Evolutionary conservation across 2,797 vertebrate species (phyloP).

Genomic region (Cichlasoma orientale): DNA sequence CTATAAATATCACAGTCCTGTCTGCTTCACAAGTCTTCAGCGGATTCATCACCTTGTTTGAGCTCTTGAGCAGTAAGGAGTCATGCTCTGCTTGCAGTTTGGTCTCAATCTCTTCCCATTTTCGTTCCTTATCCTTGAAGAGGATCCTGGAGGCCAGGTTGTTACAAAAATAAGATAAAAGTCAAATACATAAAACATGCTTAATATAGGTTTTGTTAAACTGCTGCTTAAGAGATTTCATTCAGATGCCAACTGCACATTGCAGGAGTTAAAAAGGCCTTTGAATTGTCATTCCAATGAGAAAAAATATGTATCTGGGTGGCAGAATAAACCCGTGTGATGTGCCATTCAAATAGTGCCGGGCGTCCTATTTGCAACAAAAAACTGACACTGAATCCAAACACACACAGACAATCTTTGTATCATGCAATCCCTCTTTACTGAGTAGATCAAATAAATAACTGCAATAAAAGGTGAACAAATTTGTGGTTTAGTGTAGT

Average conservation of each 20-base stretch:
- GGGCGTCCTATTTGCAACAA: slow-evolving; percentile 30
- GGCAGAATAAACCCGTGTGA: slow-evolving; percentile 40
- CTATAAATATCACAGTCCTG: not conserved
- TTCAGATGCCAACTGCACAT: slow-evolving; percentile 16
- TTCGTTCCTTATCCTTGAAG: slow-evolving; percentile 96
- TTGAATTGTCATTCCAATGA: slow-evolving; percentile 33
- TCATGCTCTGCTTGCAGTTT: slow-evolving; percentile 92
- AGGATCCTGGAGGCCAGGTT: slow-evolving; percentile 85
- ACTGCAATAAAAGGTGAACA: not conserved
- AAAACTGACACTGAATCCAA: slow-evolving; percentile 1
- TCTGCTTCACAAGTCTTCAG: not conserved
- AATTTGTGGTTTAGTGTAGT: not conserved
- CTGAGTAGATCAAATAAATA: not conserved
- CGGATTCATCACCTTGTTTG: slow-evolving; percentile 87
- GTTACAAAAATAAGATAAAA: slow-evolving; percentile 51
- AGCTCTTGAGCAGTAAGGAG: slow-evolving; percentile 92
- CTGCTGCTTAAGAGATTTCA: slow-evolving; percentile 2
- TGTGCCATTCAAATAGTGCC: slow-evolving; percentile 47
- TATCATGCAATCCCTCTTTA: not conserved
- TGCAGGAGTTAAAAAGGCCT: not conserved
- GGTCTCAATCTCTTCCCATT: slow-evolving; percentile 95
- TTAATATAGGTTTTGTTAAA: slow-evolving; percentile 9
- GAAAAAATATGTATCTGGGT: slow-evolving; percentile 3
- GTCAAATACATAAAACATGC: slow-evolving; percentile 26
- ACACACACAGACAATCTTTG: not conserved